Evolutionary conservation across 2,888 invertebrate species (phyloP).

Genomic region (Eupithecia subumbrata): DNA sequence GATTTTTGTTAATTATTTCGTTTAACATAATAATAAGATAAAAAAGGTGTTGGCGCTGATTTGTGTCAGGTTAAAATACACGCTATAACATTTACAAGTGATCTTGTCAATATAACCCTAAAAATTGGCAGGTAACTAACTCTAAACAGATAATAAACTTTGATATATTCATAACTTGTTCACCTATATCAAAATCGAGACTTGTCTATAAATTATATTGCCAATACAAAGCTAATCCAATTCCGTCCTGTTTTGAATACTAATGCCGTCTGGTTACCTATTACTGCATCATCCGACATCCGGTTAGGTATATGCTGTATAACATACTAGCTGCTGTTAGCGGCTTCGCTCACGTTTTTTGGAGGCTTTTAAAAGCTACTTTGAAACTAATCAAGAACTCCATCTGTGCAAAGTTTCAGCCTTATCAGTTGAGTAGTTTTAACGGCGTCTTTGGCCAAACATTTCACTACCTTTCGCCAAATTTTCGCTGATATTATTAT

Average conservation of each 20-base stretch:
- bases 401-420: too few species aligned
- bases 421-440: background rate
- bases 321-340: background rate
- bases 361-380: background rate
- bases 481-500: too few species aligned
- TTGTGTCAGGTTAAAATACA: too few species aligned
- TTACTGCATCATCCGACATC: background rate
- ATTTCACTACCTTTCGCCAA: too few species aligned
- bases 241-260: constrained; percentile 10
- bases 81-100: background rate
- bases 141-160: background rate
- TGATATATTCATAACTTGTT: background rate
- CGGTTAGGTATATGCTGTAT: background rate
- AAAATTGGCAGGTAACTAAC: background rate
- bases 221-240: constrained; percentile 6
- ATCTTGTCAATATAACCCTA: background rate
- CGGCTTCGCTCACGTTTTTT: background rate
- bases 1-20: too few species aligned
- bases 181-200: background rate
- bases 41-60: too few species aligned
- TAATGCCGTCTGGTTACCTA: background rate
- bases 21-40: too few species aligned
- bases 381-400: too few species aligned
- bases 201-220: constrained; percentile 1
- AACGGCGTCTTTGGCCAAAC: background rate